Base-by-base conservation (phyloP, 2,797 vertebrate genomes). In the Emys orbicularis region DNA sequence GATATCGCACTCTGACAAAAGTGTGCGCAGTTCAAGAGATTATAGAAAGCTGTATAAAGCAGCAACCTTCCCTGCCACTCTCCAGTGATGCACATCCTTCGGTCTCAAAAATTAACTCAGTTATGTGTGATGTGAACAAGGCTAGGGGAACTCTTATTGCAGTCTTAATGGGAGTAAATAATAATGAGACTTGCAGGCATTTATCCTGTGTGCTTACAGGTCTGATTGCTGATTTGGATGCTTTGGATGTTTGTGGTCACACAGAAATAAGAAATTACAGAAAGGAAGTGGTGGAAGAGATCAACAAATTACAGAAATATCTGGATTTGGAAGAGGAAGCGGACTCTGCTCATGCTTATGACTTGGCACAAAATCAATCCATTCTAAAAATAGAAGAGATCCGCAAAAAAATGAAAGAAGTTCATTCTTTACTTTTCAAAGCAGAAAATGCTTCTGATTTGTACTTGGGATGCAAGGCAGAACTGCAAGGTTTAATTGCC, bases 211-310 rank as follows among this genome's bases (percentile, higher is more conserved):
- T 99, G 96, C 99, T 99, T 31, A 99, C 99, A 0, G 99, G 99
- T 92, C 97, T 99, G 96, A 98, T 99, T 83, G 99, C 99, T 8
- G 99, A 99, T 93, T 98, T 99, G 98, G 99, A 99, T 77, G 99
- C 99, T 15, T 98, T 99, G 87, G 99, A 99, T 85, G 99, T 99
- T 89, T 99, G 99, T 0, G 99, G 99, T 23, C 99, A 95, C 37
- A 98, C 98, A 0, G 99, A 99, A 2, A 98, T 99, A 96, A 98
- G 99, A 53, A 99, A 99, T 87, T 99, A 99, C 97, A 98, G 99
- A 61, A 99, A 99, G 88, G 99, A 99, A 97, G 99, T 99, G 0
- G 99, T 99, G 89, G 99, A 99, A 96, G 99, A 99, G 97, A 99
- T 99, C 95, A 99, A 99, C 95, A 99, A 98, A 44, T 97, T 99